These are phyloP conservation scores for Campoletis raptor DNA, from an alignment of 2,888 invertebrate genomes.

Conservation along the genomic window DNA sequence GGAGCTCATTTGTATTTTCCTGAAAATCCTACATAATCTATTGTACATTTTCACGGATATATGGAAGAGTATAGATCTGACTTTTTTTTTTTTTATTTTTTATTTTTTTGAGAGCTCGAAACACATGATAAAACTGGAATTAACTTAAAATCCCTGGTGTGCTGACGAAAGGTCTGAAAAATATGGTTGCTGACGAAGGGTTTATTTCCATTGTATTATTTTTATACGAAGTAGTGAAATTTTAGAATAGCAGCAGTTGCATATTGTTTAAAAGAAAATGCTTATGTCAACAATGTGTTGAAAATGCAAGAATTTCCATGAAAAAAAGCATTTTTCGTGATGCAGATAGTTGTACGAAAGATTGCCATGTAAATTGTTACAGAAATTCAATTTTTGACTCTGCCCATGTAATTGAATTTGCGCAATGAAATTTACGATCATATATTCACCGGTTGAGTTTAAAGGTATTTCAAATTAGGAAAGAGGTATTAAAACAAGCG, in stretches of 20 bases:
- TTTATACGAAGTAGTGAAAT: background rate
- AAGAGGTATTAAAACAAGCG: background rate
- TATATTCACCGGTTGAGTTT: background rate
- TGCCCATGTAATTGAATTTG: background rate
- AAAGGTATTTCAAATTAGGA: constrained; percentile 5
- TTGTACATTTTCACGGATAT: too few species aligned
- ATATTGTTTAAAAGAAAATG: background rate
- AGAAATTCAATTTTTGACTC: background rate
- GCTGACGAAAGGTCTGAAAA: too few species aligned
- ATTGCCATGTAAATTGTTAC: background rate
- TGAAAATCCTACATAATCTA: too few species aligned
- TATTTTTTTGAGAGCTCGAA: too few species aligned
- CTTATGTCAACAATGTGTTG: background rate
- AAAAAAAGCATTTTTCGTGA: background rate
- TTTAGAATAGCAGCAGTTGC: background rate
- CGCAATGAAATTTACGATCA: background rate
- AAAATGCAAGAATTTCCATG: background rate
- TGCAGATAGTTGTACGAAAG: background rate
- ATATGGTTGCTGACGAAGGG: too few species aligned
- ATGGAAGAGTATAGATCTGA: too few species aligned
- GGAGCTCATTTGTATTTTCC: too few species aligned
- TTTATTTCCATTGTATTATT: background rate
- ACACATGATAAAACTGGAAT: too few species aligned
- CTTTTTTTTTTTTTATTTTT: too few species aligned
- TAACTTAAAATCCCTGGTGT: too few species aligned